Conservation (phyloP, 2,888 invertebrate species). For the Scrobipalpa atriplicella region DNA sequence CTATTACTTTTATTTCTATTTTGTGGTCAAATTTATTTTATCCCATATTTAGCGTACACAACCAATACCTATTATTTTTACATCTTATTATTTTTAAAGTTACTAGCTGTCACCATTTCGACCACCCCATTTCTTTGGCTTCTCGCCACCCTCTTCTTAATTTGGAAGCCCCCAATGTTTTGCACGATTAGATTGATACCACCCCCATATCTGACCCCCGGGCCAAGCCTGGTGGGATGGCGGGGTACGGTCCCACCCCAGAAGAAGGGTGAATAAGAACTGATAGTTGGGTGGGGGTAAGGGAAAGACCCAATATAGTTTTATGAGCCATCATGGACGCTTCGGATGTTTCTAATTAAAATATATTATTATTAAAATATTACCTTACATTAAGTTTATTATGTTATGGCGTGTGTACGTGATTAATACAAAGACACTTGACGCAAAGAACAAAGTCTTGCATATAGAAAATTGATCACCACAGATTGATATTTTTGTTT, state of each 20-base stretch:
- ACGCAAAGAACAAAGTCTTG: too few species aligned
- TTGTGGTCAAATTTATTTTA: too few species aligned
- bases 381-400: too few species aligned
- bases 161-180: conserved; percentile 22
- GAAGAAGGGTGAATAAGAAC: conserved; percentile 45
- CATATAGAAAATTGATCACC: too few species aligned
- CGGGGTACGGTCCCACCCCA: conserved; percentile 40
- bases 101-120: not conserved
- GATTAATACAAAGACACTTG: too few species aligned
- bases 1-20: too few species aligned
- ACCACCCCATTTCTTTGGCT: conserved; percentile 19
- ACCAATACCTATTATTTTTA: too few species aligned
- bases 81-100: not conserved
- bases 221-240: conserved; percentile 48
- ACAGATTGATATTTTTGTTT: too few species aligned
- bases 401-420: too few species aligned
- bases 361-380: not conserved
- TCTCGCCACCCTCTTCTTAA: conserved; percentile 7
- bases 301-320: conserved; percentile 44
- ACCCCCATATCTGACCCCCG: conserved; percentile 39
- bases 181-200: conserved; percentile 42
- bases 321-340: conserved; percentile 32
- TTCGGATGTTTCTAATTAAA: conserved; percentile 18
- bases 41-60: too few species aligned
- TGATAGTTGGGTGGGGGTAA: conserved; percentile 47